Percentiles rank a stretch among this genome's conserved stretches.
Evolutionary conservation across 2,113 vertebrate genomes (phyloP).

Genomic region (Corythaeola cristata): DNA sequence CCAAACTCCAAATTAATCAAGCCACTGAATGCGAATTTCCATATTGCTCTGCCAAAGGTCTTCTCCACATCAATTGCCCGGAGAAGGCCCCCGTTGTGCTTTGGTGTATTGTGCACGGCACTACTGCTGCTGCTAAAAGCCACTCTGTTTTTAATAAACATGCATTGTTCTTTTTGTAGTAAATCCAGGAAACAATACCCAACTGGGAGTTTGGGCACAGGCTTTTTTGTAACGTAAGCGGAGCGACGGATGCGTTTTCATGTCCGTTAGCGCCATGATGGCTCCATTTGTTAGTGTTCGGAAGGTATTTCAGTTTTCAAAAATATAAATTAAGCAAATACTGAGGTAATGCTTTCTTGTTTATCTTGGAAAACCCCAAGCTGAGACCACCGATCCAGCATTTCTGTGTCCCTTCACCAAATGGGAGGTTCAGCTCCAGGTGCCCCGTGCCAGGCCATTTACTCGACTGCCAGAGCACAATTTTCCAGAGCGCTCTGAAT

Average conservation of each 20-base stretch:
- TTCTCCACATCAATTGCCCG: constrained; percentile 66
- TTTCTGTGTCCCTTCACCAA: background rate
- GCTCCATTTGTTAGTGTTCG: constrained; percentile 29
- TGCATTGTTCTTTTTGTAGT: constrained; percentile 69
- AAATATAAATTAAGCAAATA: background rate
- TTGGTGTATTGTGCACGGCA: constrained; percentile 51
- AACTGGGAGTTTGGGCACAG: constrained; percentile 59
- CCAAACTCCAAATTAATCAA: constrained; percentile 73
- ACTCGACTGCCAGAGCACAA: rapidly evolving
- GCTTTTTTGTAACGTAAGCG: background rate
- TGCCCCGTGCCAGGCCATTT: background rate
- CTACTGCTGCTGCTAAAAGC: constrained; percentile 67
- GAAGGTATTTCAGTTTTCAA: constrained; percentile 4
- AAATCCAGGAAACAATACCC: constrained; percentile 67
- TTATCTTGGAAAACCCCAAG: background rate
- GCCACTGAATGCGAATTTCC: constrained; percentile 65
- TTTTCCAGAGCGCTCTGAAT: background rate
- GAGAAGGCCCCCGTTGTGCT: constrained; percentile 69
- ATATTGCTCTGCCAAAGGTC: constrained; percentile 72
- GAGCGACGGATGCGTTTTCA: constrained; percentile 25
- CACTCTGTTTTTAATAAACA: constrained; percentile 73
- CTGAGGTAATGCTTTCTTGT: background rate
- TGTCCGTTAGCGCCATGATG: background rate
- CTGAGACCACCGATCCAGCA: background rate
- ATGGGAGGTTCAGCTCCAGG: background rate